Base-by-base conservation (phyloP, 2,888 invertebrate species). In the Habroteleia sp. region DNA sequence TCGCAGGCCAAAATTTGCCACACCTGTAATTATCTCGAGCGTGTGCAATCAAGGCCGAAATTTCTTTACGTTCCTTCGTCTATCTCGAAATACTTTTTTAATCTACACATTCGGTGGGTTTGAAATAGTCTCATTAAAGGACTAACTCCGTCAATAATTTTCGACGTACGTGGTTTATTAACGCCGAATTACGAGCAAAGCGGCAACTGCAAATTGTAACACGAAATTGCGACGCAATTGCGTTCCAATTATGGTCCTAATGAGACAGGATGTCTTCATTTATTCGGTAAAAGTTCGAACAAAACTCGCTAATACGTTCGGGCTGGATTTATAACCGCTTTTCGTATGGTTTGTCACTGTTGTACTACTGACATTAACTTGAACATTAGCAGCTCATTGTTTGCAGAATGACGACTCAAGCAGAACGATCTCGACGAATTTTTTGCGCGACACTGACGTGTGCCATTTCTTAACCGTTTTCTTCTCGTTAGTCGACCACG, bases 401-500 rank as follows among this genome's bases (percentile, higher is more conserved):
- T 74, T 39, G 63, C 35, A 16, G 31, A 68, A 58, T 31, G 37
- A 44, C 33, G 56, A 74, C 62, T 68, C 66, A 16, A 68, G 56
- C 74, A 63, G 56, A 74, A 74, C 74, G 48, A 69, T 68, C 54
- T 42, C 48, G 8, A 35, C 8, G 3, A 29, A 42, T 41, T 41
- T 66, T 73, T 73, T 60, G 46, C 52, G 46, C 39, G 63, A 66
- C 48, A 58, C 52, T 52, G 52, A 44, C 66, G 54, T 69, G 48
- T 56, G 65, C 65, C 71, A 48, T 71, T 65, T 75, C 62, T 74
- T 77, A 54, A n/a, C 44, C 63, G 48, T 52, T 54, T 56, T 72
- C 71, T 63, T 63, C 54, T 63, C 35, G 63, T 50, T 63, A 56
- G 48, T 27, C 78, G 77, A 75, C 78, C 77, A 73, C 77, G 78